Conservation (phyloP, 2,888 invertebrate species). For the Apamea crenata region DNA sequence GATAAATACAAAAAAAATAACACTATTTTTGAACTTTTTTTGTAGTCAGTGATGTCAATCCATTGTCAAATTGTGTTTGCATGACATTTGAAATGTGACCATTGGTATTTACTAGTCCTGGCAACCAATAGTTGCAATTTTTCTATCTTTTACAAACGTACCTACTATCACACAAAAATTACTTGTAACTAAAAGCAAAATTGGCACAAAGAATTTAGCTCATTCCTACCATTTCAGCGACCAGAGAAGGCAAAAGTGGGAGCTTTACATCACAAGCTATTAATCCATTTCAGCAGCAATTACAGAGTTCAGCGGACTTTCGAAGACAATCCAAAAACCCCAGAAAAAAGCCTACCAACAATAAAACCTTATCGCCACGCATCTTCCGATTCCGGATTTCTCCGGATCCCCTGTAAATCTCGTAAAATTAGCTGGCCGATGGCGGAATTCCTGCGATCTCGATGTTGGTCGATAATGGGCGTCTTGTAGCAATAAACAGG, state of each 20-base stretch:
- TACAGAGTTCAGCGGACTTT: not conserved
- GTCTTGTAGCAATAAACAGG: constrained; percentile 79
- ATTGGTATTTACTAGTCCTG: not conserved
- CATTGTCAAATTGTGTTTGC: not conserved
- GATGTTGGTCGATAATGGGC: constrained; percentile 77
- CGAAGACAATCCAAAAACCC: constrained; percentile 31
- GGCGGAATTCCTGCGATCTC: constrained; percentile 45
- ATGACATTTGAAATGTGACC: not conserved
- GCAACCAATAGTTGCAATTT: not conserved
- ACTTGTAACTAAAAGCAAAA: not conserved
- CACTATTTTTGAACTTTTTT: not conserved
- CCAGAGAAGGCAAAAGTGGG: not conserved
- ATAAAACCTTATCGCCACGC: constrained; percentile 62
- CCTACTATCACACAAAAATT: not conserved
- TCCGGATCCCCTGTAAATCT: constrained; percentile 61
- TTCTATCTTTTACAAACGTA: not conserved
- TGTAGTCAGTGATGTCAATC: too few relatives aligned
- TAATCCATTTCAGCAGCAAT: not conserved
- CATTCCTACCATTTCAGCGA: not conserved
- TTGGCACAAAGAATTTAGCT: not conserved
- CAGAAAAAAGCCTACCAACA: constrained; percentile 38
- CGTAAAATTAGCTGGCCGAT: constrained; percentile 62
- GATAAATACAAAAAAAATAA: not conserved
- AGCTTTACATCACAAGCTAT: not conserved
- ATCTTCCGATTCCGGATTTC: constrained; percentile 39